Evolutionary conservation across 2,797 vertebrate genomes (phyloP).

Genomic region (Micrastur ruficollis): DNA sequence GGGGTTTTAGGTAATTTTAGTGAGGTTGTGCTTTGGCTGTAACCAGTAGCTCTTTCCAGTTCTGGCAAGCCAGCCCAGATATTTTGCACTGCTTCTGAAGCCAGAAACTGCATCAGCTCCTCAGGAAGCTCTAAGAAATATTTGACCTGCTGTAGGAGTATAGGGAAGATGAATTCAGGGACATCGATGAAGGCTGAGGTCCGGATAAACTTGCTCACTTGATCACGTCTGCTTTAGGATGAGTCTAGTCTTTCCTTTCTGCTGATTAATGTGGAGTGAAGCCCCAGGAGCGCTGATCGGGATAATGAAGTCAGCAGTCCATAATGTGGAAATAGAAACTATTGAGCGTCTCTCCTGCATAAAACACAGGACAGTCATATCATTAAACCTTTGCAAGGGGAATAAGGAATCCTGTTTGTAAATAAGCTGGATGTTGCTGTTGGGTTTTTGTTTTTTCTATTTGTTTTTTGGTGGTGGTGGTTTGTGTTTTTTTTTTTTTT

Average conservation of each 20-base stretch:
- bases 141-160: not conserved
- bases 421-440: not conserved
- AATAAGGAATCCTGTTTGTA: not conserved
- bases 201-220: not conserved
- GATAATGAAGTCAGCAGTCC: not conserved
- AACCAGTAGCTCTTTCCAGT: not conserved
- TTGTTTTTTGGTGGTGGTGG: not conserved
- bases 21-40: not conserved
- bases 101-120: not conserved
- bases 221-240: not conserved
- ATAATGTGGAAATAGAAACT: not conserved
- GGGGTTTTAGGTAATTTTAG: not conserved
- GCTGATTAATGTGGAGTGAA: not conserved
- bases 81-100: not conserved
- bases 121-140: not conserved
- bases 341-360: not conserved
- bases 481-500: too few species aligned
- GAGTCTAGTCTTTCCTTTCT: not conserved
- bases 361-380: not conserved
- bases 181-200: accelerated
- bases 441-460: not conserved
- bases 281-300: not conserved
- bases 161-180: not conserved
- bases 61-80: not conserved
- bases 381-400: not conserved